Evolutionary conservation across 2,888 invertebrate genomes (phyloP).

Genomic region (Noctua pronuba): DNA sequence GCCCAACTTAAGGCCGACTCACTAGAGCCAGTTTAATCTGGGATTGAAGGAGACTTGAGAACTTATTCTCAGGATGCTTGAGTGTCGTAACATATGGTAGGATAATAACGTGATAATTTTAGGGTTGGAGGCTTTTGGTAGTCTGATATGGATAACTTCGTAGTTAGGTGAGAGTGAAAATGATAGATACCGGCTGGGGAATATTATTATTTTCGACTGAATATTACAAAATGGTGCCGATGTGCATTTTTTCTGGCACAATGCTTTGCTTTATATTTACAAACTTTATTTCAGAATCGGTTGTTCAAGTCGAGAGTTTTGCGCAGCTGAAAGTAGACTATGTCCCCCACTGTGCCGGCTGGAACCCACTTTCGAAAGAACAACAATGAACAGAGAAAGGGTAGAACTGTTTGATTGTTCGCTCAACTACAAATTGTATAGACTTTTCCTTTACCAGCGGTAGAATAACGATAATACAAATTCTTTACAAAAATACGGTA

Average conservation of each 20-base stretch:
- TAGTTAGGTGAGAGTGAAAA: not conserved
- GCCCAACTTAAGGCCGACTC: conserved; percentile 71
- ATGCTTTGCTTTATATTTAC: not conserved
- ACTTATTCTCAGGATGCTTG: conserved; percentile 73
- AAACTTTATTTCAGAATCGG: not conserved
- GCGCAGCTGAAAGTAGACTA: not conserved
- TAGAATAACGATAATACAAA: not conserved
- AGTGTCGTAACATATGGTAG: conserved; percentile 57
- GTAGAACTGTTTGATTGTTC: conserved; percentile 15
- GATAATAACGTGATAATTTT: conserved; percentile 62
- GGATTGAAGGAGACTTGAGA: conserved; percentile 72
- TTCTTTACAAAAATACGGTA: not conserved
- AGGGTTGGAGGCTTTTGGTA: conserved; percentile 37
- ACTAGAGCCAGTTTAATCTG: conserved; percentile 79
- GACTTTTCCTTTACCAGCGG: not conserved
- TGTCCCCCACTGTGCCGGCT: not conserved
- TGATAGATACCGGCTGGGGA: not conserved
- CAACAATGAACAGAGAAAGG: conserved; percentile 8
- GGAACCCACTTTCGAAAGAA: conserved; percentile 13
- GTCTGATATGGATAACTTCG: conserved; percentile 12
- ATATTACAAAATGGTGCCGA: not conserved
- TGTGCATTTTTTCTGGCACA: not conserved
- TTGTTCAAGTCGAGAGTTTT: not conserved
- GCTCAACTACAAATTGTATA: not conserved
- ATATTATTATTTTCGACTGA: not conserved